These are phyloP conservation scores for Temnothorax rugatulus DNA, from an alignment of 2,888 invertebrate genomes.

Conservation along the genomic window DNA sequence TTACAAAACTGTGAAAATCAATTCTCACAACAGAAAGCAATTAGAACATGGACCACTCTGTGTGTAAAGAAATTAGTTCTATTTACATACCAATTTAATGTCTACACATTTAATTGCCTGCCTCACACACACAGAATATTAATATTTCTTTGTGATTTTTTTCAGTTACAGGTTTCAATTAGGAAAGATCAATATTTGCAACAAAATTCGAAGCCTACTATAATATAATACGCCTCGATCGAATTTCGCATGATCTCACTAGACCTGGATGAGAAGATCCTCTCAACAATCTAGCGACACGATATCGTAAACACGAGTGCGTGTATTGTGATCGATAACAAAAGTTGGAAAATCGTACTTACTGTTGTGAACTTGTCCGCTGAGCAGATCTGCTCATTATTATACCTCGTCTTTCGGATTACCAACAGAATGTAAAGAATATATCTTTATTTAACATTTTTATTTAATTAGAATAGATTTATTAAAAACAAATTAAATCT, in stretches of 20 bases:
- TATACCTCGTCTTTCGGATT: constrained; percentile 11
- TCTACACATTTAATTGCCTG: not conserved
- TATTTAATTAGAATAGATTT: not conserved
- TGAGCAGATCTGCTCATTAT: not conserved
- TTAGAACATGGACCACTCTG: not conserved
- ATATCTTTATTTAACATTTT: constrained; percentile 3
- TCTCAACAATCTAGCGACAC: not conserved
- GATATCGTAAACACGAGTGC: not conserved
- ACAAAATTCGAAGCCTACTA: constrained; percentile 25
- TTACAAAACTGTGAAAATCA: not conserved
- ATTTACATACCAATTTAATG: constrained; percentile 13
- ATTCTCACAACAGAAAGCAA: not conserved
- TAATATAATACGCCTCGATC: not conserved
- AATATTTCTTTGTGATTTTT: constrained; percentile 22
- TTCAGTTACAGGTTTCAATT: constrained; percentile 31
- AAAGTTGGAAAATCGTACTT: constrained; percentile 40
- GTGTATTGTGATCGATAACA: constrained; percentile 28
- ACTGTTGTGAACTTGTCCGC: not conserved
- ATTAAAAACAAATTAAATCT: constrained; percentile 1
- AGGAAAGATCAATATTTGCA: constrained; percentile 27
- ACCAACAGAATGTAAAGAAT: not conserved
- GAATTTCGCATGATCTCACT: constrained; percentile 52
- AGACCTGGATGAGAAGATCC: not conserved
- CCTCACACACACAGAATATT: not conserved
- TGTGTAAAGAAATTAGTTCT: not conserved